Evolutionary conservation across 2,113 vertebrate genomes (phyloP), one percentile per base, ranked within the genome.

Genomic region (Tetraodon nigroviridis): DNA sequence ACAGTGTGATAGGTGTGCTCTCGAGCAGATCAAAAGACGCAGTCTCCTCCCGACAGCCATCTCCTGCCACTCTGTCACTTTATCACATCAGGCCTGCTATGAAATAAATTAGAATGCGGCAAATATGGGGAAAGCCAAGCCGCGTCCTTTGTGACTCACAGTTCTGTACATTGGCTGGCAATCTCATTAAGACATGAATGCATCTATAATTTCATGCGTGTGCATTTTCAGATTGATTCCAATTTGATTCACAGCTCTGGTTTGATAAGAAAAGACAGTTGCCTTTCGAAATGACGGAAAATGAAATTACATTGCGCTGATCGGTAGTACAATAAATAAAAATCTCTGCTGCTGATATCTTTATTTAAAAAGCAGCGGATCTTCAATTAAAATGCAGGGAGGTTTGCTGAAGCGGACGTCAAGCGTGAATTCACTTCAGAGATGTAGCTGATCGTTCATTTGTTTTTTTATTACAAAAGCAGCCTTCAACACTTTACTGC

Each of bases 21-120:
- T 56, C 64, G 73, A 61, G 51, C 77, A 76, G 82, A 82, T 82
- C 63, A 51, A 37, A 76, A 82, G 76, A 67, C 44, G 20, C 54
- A 15, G 58, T 79, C 77, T 76, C 57, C 46, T 68, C 55, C 69
- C 74, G 73, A 82, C 78, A 72, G 40, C 32, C 74, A 44, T 58
- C 71, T 78, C 67, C 67, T 27, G 55, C 60, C 73, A 32, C 66
- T 69, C 24, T 44, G 17, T 69, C 72, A 70, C 73, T 71, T 85
- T 86, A 84, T 84, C 86, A 86, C 75, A 83, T 80, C 71, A 76
- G 45, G 61, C 54, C 65, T 81, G 81, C 80, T 78, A 73, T 63
- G 72, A 83, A 83, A 82, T 85, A 85, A 80, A 86, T 79, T 64
- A 65, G 67, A 76, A 70, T 69, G 72, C 53, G 56, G 58, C 49